phyloP scores from a whole-genome alignment of 2,888 invertebrate species.

The Norana najaformis region DNA sequence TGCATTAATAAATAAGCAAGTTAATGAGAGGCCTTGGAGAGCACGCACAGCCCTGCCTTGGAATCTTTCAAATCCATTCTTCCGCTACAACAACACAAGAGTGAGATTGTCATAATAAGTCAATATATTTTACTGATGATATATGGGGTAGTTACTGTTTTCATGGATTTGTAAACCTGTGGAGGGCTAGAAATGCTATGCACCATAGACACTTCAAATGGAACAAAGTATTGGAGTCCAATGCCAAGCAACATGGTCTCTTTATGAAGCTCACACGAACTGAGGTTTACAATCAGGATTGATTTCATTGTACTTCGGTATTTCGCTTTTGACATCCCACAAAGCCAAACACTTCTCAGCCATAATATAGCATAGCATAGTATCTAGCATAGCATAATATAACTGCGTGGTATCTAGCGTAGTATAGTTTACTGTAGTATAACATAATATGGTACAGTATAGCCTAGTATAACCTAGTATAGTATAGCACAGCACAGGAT shows the following conservation, averaged over 20 bases:
- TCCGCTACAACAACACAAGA: background rate
- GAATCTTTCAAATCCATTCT: background rate
- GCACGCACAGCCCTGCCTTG: background rate
- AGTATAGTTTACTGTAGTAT: background rate
- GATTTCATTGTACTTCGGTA: background rate
- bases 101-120: too few species aligned
- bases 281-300: background rate
- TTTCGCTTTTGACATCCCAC: background rate
- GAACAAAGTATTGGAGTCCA: background rate
- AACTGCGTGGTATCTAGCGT: too few species aligned
- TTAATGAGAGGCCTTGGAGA: background rate
- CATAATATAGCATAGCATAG: background rate
- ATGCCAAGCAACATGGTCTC: background rate
- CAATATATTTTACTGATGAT: too few species aligned
- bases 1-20: background rate
- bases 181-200: too few species aligned
- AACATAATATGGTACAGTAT: background rate
- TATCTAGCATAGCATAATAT: too few species aligned
- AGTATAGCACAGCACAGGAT: background rate
- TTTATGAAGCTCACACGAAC: background rate
- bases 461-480: background rate
- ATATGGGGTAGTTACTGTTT: too few species aligned
- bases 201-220: too few species aligned
- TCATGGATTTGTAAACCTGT: too few species aligned
- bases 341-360: background rate